Conservation (phyloP, 2,113 vertebrate genomes). For the Solenodon paradoxus region DNA sequence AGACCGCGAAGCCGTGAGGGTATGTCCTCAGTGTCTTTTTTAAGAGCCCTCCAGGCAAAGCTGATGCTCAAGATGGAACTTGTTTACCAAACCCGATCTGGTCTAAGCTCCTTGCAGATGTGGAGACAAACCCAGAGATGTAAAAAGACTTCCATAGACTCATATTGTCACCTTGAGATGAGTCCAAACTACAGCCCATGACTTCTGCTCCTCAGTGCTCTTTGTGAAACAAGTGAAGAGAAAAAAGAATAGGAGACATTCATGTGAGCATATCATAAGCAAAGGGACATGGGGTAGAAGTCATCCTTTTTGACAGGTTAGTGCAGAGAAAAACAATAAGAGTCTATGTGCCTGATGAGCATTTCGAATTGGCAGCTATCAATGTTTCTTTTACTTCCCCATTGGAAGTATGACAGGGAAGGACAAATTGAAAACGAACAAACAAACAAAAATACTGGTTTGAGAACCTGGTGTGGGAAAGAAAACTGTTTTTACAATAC, state of each 20-base stretch:
- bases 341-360: not conserved
- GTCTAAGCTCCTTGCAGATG: not conserved
- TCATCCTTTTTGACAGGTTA: not conserved
- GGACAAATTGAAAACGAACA: not conserved
- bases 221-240: not conserved
- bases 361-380: not conserved
- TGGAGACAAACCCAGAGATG: not conserved
- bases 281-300: not conserved
- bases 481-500: not conserved
- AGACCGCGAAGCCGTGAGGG: too few species aligned
- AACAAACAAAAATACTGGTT: too few species aligned
- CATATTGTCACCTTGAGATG: not conserved
- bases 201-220: not conserved
- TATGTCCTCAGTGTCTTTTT: too few species aligned
- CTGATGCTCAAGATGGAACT: not conserved
- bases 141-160: not conserved
- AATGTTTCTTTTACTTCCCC: not conserved
- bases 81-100: not conserved
- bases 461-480: not conserved
- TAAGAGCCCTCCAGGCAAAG: not conserved
- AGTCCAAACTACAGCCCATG: not conserved
- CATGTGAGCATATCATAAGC: not conserved
- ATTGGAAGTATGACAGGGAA: not conserved
- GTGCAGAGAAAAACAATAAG: not conserved
- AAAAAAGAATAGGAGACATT: not conserved